phyloP scores from a whole-genome alignment of 2,797 vertebrate genomes.

The Halcyon smyrnensis region DNA sequence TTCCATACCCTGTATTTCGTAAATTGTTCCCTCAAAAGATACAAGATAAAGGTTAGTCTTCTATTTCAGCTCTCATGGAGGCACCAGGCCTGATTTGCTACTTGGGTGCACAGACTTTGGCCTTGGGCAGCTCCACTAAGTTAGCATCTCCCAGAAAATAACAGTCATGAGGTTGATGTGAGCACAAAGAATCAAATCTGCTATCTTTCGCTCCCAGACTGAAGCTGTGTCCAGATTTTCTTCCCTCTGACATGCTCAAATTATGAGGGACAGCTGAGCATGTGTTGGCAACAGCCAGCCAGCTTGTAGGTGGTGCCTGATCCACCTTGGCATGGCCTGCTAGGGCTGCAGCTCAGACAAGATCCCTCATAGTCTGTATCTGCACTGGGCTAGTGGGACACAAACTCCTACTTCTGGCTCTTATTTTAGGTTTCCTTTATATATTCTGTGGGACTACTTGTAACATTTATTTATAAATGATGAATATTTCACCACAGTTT shows the following conservation, averaged over 20 bases:
- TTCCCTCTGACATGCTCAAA: not conserved
- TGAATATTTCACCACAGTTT: not conserved
- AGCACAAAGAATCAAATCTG: not conserved
- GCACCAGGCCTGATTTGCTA: not conserved
- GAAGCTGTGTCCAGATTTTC: not conserved
- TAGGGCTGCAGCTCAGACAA: not conserved
- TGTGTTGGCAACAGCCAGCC: not conserved
- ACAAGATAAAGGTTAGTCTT: not conserved
- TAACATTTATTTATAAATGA: constrained; percentile 31
- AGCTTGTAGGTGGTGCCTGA: not conserved
- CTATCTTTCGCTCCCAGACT: not conserved
- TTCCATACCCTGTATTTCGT: not conserved
- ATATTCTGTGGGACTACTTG: constrained; percentile 14
- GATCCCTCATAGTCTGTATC: not conserved
- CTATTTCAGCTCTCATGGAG: not conserved
- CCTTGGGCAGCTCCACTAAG: not conserved
- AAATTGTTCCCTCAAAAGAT: constrained; percentile 6
- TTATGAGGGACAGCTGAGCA: not conserved
- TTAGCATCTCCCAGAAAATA: not conserved
- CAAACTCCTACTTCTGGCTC: not conserved
- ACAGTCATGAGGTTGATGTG: not conserved
- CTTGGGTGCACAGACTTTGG: not conserved
- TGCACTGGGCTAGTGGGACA: not conserved
- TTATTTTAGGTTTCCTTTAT: not conserved
- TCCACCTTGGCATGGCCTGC: not conserved